These are phyloP conservation scores for Oxystoma pomonae DNA, from an alignment of 2,888 invertebrate species.

Conservation along the genomic window DNA sequence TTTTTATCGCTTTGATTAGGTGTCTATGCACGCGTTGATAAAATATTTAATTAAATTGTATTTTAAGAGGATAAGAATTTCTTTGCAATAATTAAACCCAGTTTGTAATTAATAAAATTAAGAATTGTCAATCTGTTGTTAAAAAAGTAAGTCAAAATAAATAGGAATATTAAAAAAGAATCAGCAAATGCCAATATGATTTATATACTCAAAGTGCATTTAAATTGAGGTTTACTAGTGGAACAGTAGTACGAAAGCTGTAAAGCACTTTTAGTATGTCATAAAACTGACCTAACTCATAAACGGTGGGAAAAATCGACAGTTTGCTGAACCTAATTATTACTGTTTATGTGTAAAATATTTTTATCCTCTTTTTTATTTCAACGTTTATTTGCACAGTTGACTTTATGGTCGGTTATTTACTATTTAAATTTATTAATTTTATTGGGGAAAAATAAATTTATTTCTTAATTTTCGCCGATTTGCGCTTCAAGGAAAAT, in stretches of 20 bases:
- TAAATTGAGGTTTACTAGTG: constrained; percentile 10
- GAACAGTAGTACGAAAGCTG: constrained; percentile 31
- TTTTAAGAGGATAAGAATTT: no score
- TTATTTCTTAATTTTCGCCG: not conserved
- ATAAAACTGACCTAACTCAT: constrained; percentile 49
- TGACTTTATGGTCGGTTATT: constrained; percentile 7
- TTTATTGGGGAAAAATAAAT: not conserved
- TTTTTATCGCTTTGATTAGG: not conserved
- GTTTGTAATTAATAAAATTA: no score
- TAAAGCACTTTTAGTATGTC: constrained; percentile 44
- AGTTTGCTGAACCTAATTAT: constrained; percentile 45
- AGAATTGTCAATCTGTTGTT: no score
- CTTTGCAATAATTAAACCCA: no score
- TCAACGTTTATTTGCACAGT: constrained; percentile 18
- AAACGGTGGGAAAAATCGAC: constrained; percentile 42
- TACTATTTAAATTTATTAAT: not conserved
- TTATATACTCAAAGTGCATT: constrained; percentile 17
- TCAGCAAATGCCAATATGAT: no score
- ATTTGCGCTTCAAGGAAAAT: no score
- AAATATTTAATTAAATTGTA: not conserved
- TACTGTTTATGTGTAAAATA: constrained; percentile 39
- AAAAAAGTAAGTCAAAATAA: no score
- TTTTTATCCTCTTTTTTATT: constrained; percentile 25
- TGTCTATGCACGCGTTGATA: not conserved
- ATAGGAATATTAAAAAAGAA: no score